Conservation (phyloP, 2,888 invertebrate genomes). For the Bombylius major region DNA sequence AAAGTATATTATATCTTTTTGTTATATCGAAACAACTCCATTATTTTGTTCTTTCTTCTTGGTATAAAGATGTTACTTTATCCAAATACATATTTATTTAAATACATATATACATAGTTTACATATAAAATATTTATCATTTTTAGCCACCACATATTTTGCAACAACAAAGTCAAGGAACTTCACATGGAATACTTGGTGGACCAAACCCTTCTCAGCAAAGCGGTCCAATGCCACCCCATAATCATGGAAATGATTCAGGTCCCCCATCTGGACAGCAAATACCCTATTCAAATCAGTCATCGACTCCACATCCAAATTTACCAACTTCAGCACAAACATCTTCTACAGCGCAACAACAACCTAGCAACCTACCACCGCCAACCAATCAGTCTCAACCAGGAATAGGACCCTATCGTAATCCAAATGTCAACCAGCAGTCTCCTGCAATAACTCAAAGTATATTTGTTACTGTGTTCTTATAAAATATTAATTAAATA, state of each 20-base stretch:
- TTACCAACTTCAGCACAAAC: slow-evolving; percentile 1
- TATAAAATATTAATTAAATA: not conserved
- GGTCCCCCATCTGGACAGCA: slow-evolving; percentile 26
- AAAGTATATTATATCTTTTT: too few species aligned
- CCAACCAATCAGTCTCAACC: slow-evolving; percentile 6
- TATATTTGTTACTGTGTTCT: not conserved
- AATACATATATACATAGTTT: too few species aligned
- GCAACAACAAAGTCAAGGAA: slow-evolving; percentile 27
- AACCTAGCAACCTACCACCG: slow-evolving; percentile 1
- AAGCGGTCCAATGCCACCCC: slow-evolving; percentile 28
- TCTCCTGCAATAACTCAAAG: slow-evolving; percentile 20
- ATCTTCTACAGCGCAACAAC: slow-evolving; percentile 3
- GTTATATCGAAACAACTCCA: too few species aligned
- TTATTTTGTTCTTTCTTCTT: too few species aligned
- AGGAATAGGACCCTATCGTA: slow-evolving; percentile 7
- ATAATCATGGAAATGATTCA: slow-evolving; percentile 31
- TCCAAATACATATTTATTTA: too few species aligned
- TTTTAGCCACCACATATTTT: slow-evolving; percentile 45
- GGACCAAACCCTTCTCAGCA: slow-evolving; percentile 25
- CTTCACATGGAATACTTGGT: slow-evolving; percentile 28
- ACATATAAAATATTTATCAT: too few species aligned
- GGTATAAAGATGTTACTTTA: too few species aligned
- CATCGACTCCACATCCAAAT: slow-evolving; percentile 17
- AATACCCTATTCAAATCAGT: slow-evolving; percentile 5
- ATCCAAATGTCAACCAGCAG: slow-evolving; percentile 22